Evolutionary conservation across 2,113 vertebrate species (phyloP).

Genomic region (Mungos mungo): DNA sequence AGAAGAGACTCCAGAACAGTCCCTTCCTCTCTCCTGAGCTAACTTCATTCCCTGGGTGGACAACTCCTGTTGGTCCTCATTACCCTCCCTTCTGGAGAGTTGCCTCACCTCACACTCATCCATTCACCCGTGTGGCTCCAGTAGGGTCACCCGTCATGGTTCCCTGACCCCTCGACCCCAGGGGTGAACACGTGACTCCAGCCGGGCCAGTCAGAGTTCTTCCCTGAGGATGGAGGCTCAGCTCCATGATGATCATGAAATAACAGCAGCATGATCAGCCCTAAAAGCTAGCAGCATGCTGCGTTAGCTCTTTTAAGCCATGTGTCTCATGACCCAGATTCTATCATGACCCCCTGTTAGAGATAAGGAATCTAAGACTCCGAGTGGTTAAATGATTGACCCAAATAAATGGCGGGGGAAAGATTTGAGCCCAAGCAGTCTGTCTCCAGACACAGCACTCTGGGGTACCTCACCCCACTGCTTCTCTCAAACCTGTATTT

Average conservation of each 20-base stretch:
- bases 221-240: not conserved
- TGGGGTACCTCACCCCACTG: too few species aligned
- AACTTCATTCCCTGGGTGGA: not conserved
- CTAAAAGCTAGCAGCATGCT: not conserved
- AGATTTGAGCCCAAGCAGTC: not conserved
- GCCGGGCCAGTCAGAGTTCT: not conserved
- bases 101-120: not conserved
- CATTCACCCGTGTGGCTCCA: not conserved
- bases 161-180: not conserved
- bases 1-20: not conserved
- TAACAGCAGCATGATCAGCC: not conserved
- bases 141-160: too few species aligned
- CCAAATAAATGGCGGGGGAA: not conserved
- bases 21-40: not conserved
- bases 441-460: not conserved
- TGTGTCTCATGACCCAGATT: not conserved
- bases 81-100: not conserved
- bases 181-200: not conserved
- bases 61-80: too few species aligned
- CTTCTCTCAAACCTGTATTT: not conserved
- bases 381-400: not conserved
- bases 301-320: not conserved
- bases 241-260: not conserved
- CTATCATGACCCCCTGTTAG: not conserved
- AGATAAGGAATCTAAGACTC: not conserved